phyloP scores from a whole-genome alignment of 2,888 invertebrate genomes.

The Tetragonula carbonaria region DNA sequence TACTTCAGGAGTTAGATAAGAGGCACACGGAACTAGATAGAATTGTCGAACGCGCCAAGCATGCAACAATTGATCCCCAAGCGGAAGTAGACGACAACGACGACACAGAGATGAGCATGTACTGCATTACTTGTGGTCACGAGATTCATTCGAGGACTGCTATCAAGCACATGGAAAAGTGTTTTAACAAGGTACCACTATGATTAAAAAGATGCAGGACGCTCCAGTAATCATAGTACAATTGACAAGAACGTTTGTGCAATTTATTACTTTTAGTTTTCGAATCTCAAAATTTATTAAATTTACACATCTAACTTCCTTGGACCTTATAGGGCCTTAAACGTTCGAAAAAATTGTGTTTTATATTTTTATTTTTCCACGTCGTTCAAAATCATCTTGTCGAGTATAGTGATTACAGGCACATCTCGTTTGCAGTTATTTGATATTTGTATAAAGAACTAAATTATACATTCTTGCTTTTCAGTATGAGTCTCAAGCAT shows the following conservation, averaged over 20 bases:
- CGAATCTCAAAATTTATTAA: no score
- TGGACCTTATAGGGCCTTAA: no score
- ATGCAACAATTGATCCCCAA: constrained; percentile 88
- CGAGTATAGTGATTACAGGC: no score
- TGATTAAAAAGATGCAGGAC: neutral
- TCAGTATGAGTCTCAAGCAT: constrained; percentile 97
- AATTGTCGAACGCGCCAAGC: constrained; percentile 91
- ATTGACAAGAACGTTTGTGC: no score
- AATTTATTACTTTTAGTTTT: no score
- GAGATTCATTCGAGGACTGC: constrained; percentile 97
- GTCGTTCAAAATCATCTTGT: no score
- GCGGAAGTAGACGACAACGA: constrained; percentile 87
- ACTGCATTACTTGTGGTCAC: constrained; percentile 98
- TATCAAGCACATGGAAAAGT: constrained; percentile 98
- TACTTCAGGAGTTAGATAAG: constrained; percentile 91
- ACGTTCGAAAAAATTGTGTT: no score
- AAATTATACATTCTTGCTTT: constrained; percentile 63
- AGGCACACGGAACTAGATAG: constrained; percentile 92
- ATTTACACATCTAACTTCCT: no score
- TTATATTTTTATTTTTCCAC: no score
- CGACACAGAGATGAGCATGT: constrained; percentile 92
- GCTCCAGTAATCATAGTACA: no score
- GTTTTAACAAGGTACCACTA: constrained; percentile 93
- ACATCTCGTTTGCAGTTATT: no score
- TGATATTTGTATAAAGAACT: neutral